phyloP scores from a whole-genome alignment of 1,140 invertebrate species.

The Chionoecetes opilio region DNA sequence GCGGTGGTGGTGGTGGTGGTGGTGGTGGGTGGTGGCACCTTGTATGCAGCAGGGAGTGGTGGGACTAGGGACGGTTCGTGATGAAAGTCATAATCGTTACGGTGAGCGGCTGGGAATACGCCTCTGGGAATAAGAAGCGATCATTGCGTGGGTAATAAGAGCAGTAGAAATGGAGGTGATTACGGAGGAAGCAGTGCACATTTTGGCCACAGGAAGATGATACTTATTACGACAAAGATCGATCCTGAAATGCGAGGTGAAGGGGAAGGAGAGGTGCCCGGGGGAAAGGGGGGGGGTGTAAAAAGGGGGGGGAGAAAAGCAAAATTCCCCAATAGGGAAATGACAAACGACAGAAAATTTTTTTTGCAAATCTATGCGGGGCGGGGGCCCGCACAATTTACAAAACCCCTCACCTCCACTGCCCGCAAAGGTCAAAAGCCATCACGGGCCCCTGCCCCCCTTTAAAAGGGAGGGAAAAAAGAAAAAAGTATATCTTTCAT shows the following conservation, averaged over 20 bases:
- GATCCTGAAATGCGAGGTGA: too few relatives aligned
- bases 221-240: neutral
- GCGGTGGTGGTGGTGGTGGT: too few relatives aligned
- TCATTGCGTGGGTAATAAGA: neutral
- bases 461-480: too few relatives aligned
- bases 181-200: neutral
- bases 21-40: neutral
- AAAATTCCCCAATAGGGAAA: neutral
- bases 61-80: neutral
- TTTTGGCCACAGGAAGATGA: neutral
- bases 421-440: neutral
- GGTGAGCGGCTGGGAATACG: neutral
- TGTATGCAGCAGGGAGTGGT: neutral
- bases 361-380: neutral
- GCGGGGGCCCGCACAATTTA: neutral
- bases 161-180: neutral
- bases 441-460: neutral
- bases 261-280: too few relatives aligned
- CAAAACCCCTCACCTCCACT: neutral
- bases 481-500: too few relatives aligned
- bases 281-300: neutral
- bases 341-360: constrained; percentile 17
- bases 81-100: constrained; percentile 20
- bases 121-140: neutral
- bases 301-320: neutral